Evolutionary conservation across 1,140 invertebrate species (phyloP), one percentile per base, ranked within the genome.

Genomic region (Kradibia gibbosae): DNA sequence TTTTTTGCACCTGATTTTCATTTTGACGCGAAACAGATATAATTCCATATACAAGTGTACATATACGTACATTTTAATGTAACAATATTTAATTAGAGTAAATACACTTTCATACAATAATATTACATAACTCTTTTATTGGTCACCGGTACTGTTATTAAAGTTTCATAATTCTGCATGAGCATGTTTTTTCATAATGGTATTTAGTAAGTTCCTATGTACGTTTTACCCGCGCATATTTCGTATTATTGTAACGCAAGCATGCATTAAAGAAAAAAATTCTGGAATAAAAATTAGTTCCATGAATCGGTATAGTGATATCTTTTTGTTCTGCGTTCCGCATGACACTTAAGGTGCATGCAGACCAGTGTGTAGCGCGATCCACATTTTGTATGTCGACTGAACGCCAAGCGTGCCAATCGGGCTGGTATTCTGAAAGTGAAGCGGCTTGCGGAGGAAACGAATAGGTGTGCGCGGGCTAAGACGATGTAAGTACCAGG

Each of bases 271-370:
- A 72, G 60, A 80, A 73, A 48, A 71, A 55, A 57, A 28, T 57
- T 15, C n/a, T 85, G 85, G 85, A 91, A 91, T 90, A 91, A 91
- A 91, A 87, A 87, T 84, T 84, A 88, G 87, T 90, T 88, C 88
- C 87, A 88, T 86, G 87, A 83, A 88, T 88, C 86, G 89, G 88
- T 89, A 90, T 90, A 86, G 86, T 90, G 89, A 87, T 90, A 87
- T 88, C 83, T 53, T 71, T 78, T 81, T 87, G 83, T 80, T 85
- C 87, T 85, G 80, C 84, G 70, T 87, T 85, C 84, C 86, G 88
- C 87, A 89, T 87, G 88, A 67, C 71, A 75, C 72, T 67, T 39
- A 62, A 31, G 42, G 79, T 81, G 79, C 71, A 81, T 81, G 79
- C 71, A 80, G 78, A 34, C 31, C 71, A 50, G 70, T 73, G 71